phyloP scores from a whole-genome alignment of 2,797 vertebrate species.

The Gallinago solitaria region DNA sequence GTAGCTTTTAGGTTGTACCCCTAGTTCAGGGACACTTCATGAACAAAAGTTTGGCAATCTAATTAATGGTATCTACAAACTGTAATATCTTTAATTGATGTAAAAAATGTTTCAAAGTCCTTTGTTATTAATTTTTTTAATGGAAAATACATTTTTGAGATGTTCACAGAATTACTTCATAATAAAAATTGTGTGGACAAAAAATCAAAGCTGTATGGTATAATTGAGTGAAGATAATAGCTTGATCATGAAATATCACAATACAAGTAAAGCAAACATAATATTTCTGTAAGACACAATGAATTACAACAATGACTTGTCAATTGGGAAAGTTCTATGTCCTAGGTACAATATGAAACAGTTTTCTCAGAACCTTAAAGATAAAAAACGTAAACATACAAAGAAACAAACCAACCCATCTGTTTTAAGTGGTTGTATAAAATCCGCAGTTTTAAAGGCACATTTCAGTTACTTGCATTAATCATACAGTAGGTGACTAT shows the following conservation, averaged over 20 bases:
- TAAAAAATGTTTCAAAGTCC: neutral
- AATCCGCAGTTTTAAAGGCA: neutral
- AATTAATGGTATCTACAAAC: neutral
- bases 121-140: neutral
- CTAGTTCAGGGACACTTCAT: neutral
- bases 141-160: neutral
- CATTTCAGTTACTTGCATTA: neutral
- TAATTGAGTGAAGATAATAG: neutral
- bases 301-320: neutral
- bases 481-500: neutral
- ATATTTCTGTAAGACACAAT: neutral
- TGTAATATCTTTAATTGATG: neutral
- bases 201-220: neutral
- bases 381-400: neutral
- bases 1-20: neutral
- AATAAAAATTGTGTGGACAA: neutral
- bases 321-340: neutral
- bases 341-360: neutral
- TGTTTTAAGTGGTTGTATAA: neutral
- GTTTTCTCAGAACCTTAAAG: neutral
- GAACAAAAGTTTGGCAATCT: neutral
- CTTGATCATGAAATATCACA: neutral
- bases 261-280: neutral
- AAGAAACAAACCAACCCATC: fast-evolving
- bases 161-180: neutral